Percentiles rank a stretch among this genome's conserved stretches.
phyloP scores from a whole-genome alignment of 2,113 vertebrate species.

The Columba janthina region DNA sequence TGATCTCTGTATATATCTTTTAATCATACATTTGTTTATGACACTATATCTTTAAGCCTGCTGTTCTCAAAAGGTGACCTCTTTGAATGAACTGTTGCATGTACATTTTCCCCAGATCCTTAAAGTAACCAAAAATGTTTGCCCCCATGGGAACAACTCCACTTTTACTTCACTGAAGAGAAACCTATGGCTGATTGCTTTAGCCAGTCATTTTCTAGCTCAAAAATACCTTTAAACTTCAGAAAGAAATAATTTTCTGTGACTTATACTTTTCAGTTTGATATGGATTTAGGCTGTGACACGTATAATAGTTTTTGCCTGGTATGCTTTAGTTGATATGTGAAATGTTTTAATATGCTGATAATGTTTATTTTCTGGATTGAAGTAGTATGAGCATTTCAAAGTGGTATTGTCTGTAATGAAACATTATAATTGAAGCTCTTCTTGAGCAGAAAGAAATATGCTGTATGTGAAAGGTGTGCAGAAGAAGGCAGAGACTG shows the following conservation, averaged over 20 bases:
- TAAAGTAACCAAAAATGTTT: background rate
- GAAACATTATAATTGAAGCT: background rate
- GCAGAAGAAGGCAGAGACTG: background rate
- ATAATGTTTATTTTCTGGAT: background rate
- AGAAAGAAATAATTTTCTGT: background rate
- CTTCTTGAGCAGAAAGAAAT: background rate
- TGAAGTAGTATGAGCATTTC: background rate
- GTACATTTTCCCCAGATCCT: background rate
- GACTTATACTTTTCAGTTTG: background rate
- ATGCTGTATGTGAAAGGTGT: background rate
- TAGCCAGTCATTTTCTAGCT: background rate
- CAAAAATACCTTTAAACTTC: background rate
- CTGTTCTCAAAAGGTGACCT: background rate
- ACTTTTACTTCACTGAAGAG: background rate
- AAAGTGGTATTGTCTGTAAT: background rate
- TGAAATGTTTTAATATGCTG: background rate
- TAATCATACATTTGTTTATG: background rate
- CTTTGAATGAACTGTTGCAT: background rate
- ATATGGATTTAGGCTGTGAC: background rate
- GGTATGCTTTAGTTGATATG: background rate
- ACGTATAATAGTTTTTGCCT: accelerated
- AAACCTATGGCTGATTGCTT: background rate
- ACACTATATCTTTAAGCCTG: background rate
- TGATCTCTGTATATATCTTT: background rate
- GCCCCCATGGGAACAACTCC: background rate